phyloP scores from a whole-genome alignment of 1,140 invertebrate genomes.

The Hyphantria cunea region DNA sequence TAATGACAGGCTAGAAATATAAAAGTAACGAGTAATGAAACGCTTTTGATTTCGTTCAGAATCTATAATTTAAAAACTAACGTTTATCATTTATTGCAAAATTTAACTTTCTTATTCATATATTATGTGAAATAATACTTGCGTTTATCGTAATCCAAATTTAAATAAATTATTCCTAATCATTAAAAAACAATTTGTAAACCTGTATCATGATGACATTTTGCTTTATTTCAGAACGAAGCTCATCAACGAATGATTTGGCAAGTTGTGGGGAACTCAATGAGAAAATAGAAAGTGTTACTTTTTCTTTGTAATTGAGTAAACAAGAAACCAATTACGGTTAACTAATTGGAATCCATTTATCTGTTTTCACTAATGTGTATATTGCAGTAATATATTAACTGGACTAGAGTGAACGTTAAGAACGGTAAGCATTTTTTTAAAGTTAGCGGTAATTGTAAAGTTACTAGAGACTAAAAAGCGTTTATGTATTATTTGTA shows the following conservation, averaged over 20 bases:
- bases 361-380: constrained; percentile 5
- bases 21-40: no score
- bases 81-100: no score
- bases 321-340: constrained; percentile 21
- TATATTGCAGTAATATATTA: constrained; percentile 7
- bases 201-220: no score
- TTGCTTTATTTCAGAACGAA: no score
- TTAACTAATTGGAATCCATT: background rate
- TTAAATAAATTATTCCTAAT: no score
- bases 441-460: constrained; percentile 58
- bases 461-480: constrained; percentile 24
- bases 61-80: no score
- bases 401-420: constrained; percentile 4
- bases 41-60: no score
- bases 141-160: no score
- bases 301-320: constrained; percentile 28
- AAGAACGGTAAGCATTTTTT: constrained; percentile 49
- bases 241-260: constrained; percentile 50
- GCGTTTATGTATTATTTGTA: constrained; percentile 50
- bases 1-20: no score
- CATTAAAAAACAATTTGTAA: no score
- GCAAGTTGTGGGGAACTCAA: constrained; percentile 42
- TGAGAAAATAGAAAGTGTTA: constrained; percentile 24
- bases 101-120: no score
- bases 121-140: no score